Conservation (phyloP, 2,888 invertebrate species). For the Machimus rusticus region DNA sequence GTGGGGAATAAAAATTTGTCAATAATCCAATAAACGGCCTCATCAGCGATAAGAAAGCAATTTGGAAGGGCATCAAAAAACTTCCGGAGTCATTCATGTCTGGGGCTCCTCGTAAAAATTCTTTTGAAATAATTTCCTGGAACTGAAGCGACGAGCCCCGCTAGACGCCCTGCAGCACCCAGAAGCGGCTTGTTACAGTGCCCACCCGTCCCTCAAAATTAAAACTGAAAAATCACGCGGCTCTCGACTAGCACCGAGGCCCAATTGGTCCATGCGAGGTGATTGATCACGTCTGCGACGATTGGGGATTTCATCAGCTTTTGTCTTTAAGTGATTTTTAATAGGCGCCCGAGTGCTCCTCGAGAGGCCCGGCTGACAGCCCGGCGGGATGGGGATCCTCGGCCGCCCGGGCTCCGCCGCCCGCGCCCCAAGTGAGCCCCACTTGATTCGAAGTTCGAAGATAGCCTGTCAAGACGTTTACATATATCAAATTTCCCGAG, state of each 20-base stretch:
- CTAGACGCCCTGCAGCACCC: not conserved
- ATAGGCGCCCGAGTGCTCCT: not conserved
- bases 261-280: not conserved
- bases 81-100: not conserved
- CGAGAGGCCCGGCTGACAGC: not conserved
- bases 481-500: conserved; percentile 5
- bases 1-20: not conserved
- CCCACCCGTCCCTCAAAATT: not conserved
- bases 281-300: conserved; percentile 35
- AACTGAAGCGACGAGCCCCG: not conserved
- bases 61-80: not conserved
- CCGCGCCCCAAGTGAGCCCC: not conserved
- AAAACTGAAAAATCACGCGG: conserved; percentile 4
- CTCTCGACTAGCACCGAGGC: not conserved
- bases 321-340: conserved; percentile 37
- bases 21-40: not conserved
- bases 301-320: conserved; percentile 38
- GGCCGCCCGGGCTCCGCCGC: not conserved
- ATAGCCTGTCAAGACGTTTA: not conserved
- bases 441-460: not conserved
- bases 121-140: not conserved
- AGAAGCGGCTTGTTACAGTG: not conserved
- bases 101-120: not conserved
- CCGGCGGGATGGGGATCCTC: not conserved
- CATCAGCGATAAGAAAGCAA: not conserved